Base-by-base conservation (phyloP, 2,113 vertebrate genomes). In the Mobula birostris region DNA sequence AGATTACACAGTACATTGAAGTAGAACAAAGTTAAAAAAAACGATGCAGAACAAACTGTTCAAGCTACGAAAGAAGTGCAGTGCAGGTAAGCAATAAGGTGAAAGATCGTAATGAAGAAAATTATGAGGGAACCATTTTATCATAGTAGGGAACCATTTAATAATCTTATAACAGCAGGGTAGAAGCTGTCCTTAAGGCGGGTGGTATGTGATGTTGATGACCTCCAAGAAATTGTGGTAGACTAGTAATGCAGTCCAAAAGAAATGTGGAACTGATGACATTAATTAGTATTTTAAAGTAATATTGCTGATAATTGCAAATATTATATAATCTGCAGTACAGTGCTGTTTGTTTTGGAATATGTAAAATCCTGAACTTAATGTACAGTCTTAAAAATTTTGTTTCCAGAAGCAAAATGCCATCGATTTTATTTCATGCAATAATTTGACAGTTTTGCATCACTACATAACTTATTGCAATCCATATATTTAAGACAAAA, bases 231-330 rank as follows among this genome's bases (percentile, higher is more conserved):
- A 90, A 32, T 90, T 19, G n/a, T 36, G n/a, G 14, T 90, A 15
- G 58, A 19, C 85, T 90, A 14, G 29, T n/a, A 17, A 12, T 90
- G 14, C 32, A n/a, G 11, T 90, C 61, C 63, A 90, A 66, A 88
- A 66, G 32, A 2, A 32, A 90, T 7, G 14, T 68, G n/a, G 6
- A 90, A 32, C 14, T 32, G 85, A 58, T 56, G 6, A 48, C 12
- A 88, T 66, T 66, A 88, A 66, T 88, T 61, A 63, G 21, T 8
- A 93, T 74, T 92, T 27, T 48, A 93, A 74, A 93, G 29, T 70
- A 93, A 93, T 5, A 29, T 24, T 87, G 56, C 83, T 61, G 83
- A 27, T 68, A 72, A 92, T 4, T 70, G 40, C 79, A 32, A 40
- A 82, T 40, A 70, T 40, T 70, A 70, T 32, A n/a, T 70, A 92